phyloP scores from a whole-genome alignment of 2,888 invertebrate genomes.

The Lumbricus terrestris region DNA sequence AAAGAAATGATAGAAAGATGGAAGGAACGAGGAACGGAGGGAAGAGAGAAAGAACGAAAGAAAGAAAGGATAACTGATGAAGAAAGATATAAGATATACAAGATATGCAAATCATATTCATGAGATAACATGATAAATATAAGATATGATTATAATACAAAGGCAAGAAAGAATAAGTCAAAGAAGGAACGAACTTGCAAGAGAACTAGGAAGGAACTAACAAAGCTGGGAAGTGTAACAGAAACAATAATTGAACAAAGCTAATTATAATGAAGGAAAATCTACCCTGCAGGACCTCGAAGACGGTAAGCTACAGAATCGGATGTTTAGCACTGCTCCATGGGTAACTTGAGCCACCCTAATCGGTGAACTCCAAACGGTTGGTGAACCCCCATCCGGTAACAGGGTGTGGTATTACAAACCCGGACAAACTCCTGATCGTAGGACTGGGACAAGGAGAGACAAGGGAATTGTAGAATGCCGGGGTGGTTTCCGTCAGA shows the following conservation, averaged over 20 bases:
- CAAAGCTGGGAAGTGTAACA: no score
- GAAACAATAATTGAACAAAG: no score
- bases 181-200: neutral
- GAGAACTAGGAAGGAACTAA: neutral
- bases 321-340: neutral
- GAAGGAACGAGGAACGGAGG: neutral
- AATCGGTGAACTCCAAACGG: neutral
- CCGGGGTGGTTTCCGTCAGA: neutral
- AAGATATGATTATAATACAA: no score
- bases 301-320: neutral
- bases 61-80: no score
- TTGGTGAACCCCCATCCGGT: no score
- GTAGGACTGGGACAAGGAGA: neutral
- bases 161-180: no score
- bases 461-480: neutral
- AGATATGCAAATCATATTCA: no score
- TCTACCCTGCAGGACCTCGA: neutral
- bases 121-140: no score
- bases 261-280: neutral
- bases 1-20: neutral
- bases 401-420: neutral
- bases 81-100: no score
- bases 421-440: neutral
- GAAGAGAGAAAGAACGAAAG: neutral
- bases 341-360: neutral